phyloP scores from a whole-genome alignment of 1,140 invertebrate species.

The Danaus melanippus region DNA sequence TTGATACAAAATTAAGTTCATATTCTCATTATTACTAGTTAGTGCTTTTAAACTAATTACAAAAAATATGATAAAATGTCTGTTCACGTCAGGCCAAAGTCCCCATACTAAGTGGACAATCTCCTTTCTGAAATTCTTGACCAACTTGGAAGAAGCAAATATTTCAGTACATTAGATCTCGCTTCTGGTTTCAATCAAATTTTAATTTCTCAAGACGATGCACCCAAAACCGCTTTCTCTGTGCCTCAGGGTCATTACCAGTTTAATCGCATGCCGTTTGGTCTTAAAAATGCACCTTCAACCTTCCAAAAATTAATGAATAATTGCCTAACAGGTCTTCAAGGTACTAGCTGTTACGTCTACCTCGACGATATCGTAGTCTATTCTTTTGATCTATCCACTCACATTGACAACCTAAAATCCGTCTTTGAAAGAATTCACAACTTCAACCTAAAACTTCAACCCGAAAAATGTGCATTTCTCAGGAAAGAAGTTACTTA shows the following conservation, averaged over 20 bases:
- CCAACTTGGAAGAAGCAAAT: constrained; percentile 1
- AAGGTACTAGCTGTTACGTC: no score
- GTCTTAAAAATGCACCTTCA: background rate
- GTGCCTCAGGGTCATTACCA: constrained; percentile 3
- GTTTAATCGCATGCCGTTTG: background rate
- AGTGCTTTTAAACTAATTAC: no score
- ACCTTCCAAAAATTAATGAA: constrained; percentile 1
- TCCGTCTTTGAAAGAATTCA: background rate
- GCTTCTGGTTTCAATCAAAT: background rate
- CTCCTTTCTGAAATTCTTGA: constrained; percentile 1
- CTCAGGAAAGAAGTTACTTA: constrained; percentile 2
- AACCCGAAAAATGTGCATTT: constrained; percentile 3
- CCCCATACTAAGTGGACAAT: no score
- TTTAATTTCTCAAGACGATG: background rate
- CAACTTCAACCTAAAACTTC: constrained; percentile 3
- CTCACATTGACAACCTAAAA: background rate
- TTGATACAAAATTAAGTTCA: no score
- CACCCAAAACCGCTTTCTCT: background rate
- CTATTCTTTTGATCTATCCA: background rate
- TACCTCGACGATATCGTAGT: no score
- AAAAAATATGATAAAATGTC: no score
- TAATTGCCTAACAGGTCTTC: no score
- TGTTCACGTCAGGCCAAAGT: no score
- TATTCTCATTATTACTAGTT: no score
- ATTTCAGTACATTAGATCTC: background rate